These are phyloP conservation scores for Drosophila elegans DNA, from an alignment of 1,140 invertebrate genomes.

Conservation along the genomic window DNA sequence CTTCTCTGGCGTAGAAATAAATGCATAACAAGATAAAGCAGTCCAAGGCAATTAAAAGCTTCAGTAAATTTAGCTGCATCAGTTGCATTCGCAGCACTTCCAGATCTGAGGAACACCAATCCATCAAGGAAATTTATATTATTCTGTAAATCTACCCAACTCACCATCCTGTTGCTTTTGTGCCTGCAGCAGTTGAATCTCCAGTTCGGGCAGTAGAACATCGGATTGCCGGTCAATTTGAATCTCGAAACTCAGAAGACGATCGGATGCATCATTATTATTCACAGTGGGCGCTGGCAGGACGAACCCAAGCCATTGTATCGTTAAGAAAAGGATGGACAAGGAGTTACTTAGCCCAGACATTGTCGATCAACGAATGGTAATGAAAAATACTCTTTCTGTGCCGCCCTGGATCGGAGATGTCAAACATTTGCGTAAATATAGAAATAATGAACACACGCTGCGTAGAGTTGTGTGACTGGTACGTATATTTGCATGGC, in stretches of 20 bases:
- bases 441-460: constrained; percentile 8
- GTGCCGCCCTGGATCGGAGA: not conserved
- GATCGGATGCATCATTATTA: not conserved
- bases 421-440: constrained; percentile 52
- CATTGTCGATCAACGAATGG: constrained; percentile 5
- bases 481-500: constrained; percentile 24
- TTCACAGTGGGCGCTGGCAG: not conserved
- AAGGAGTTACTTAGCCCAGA: constrained; percentile 1
- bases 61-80: constrained; percentile 60
- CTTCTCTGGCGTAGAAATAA: constrained; percentile 13
- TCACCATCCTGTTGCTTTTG: constrained; percentile 32
- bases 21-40: constrained; percentile 40
- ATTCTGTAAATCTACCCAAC: not conserved
- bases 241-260: not conserved
- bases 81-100: constrained; percentile 44
- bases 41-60: constrained; percentile 52
- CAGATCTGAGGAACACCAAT: constrained; percentile 12
- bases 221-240: not conserved
- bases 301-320: not conserved
- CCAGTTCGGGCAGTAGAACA: constrained; percentile 4
- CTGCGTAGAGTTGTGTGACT: not conserved
- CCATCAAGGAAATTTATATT: not conserved
- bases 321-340: not conserved
- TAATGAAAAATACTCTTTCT: no score
- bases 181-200: constrained; percentile 18